Base-by-base conservation (phyloP, 2,888 invertebrate species). In the Hypolimnas misippus region DNA sequence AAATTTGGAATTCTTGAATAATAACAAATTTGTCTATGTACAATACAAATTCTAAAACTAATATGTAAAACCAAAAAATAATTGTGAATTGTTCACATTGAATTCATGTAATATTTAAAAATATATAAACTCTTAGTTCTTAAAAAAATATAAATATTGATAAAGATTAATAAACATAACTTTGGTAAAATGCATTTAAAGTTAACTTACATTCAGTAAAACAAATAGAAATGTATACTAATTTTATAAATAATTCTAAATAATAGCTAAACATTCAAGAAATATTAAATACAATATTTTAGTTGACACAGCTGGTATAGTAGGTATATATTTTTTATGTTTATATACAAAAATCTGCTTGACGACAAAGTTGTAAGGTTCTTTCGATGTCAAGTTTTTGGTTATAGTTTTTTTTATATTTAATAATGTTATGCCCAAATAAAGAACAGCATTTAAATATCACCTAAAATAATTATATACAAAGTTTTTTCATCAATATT, bases 321-420 rank as follows among this genome's bases (percentile, higher is more conserved):
- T 61, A 51, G n/a, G 21, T 38, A 57, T 35, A 54, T 50, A 58
- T 42, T 35, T 56, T 62, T 3, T 19, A 40, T 56, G 55, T 33
- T 12, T 63, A 63, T 54, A 46, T 60, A 57, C 7, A 49, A 55
- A 60, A 63, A 50, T 51, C 57, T 54, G 59, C 63, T 66, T 66
- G 57, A 70, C 73, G 73, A 74, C 73, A 75, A 71, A 57, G 62
- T 54, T 60, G 68, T 46, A 59, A 62, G 68, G 73, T 72, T 71
- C 44, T 77, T 82, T 78, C 0, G 21, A 35, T 59, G 59, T 57
- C 56, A 56, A 42, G 40, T 25, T 42, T 53, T 1, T 21, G 3
- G 19, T 38, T 5, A 14, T 5, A 16, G n/a, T 52, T 46, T 10
- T 38, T 38, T 38, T 31, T 12, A 19, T 19, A 1, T 21, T 17